These are phyloP conservation scores for Anthophora plumipes DNA, from an alignment of 2,888 invertebrate species.

Conservation along the genomic window DNA sequence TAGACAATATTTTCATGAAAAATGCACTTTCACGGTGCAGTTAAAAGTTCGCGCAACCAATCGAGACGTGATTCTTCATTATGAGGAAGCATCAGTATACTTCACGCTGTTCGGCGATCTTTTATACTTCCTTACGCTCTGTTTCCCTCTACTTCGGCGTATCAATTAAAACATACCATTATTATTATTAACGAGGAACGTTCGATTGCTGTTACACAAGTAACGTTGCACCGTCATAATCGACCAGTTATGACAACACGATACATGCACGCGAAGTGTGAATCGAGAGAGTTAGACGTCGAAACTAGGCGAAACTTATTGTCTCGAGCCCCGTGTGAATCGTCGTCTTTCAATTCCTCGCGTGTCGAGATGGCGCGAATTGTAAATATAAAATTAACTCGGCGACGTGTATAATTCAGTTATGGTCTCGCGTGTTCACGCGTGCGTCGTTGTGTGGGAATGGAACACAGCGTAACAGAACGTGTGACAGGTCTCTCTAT, in stretches of 20 bases:
- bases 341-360: neutral
- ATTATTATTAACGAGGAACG: neutral
- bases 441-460: constrained; percentile 41
- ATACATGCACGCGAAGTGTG: neutral
- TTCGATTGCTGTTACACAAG: neutral
- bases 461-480: constrained; percentile 20
- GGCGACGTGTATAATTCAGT: constrained; percentile 39
- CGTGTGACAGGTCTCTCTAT: constrained; percentile 47
- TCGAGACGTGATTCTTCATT: neutral
- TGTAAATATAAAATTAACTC: constrained; percentile 26
- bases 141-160: neutral
- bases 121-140: neutral
- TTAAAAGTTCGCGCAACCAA: neutral
- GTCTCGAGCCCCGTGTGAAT: constrained; percentile 5
- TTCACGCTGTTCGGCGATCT: neutral
- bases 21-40: neutral
- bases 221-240: neutral
- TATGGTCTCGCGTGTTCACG: constrained; percentile 19
- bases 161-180: neutral
- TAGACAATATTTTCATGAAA: neutral
- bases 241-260: neutral
- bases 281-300: neutral
- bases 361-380: neutral
- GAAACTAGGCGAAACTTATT: constrained; percentile 22
- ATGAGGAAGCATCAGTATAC: neutral